Evolutionary conservation across 37 sponge, comb jelly and placozoan genomes (phyloP).

Genomic region (Cladorhizidae sp.): DNA sequence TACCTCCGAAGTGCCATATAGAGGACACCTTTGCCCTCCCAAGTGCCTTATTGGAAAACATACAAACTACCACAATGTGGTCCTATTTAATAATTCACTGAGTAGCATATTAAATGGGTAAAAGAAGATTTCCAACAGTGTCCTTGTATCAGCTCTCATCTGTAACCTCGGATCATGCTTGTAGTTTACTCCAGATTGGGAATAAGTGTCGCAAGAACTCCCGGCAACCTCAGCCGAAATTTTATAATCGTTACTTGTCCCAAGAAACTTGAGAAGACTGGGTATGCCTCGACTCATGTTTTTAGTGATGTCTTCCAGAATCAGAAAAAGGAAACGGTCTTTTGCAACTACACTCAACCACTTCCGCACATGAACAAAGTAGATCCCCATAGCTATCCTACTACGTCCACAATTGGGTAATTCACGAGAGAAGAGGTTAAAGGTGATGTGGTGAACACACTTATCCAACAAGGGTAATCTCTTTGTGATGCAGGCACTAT

Average conservation of each 20-base stretch:
- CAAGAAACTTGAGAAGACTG: neutral
- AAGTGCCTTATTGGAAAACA: no score
- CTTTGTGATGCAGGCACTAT: neutral
- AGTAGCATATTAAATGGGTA: slow-evolving; percentile 28
- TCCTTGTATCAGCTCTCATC: slow-evolving; percentile 46
- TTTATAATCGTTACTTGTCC: no score
- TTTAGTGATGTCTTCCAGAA: slow-evolving; percentile 26
- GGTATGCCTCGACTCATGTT: neutral
- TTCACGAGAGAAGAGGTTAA: slow-evolving; percentile 4
- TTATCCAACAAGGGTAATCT: slow-evolving; percentile 7
- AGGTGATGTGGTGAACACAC: slow-evolving; percentile 3
- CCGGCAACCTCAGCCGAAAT: neutral
- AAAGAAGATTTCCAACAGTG: slow-evolving; percentile 23
- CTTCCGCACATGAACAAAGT: slow-evolving; percentile 36
- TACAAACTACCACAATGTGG: slow-evolving; percentile 25
- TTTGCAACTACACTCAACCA: slow-evolving; percentile 53
- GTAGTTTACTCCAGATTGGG: slow-evolving; percentile 5
- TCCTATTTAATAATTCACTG: slow-evolving; percentile 16
- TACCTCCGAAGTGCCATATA: no score
- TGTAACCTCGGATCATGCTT: slow-evolving; percentile 9
- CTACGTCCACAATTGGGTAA: slow-evolving; percentile 19
- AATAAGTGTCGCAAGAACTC: neutral
- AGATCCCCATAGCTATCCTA: slow-evolving; percentile 27
- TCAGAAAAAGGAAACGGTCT: slow-evolving; percentile 27
- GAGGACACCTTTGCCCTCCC: no score